Evolutionary conservation across 2,113 vertebrate genomes (phyloP).

Genomic region (Nothoprocta perdicaria): DNA sequence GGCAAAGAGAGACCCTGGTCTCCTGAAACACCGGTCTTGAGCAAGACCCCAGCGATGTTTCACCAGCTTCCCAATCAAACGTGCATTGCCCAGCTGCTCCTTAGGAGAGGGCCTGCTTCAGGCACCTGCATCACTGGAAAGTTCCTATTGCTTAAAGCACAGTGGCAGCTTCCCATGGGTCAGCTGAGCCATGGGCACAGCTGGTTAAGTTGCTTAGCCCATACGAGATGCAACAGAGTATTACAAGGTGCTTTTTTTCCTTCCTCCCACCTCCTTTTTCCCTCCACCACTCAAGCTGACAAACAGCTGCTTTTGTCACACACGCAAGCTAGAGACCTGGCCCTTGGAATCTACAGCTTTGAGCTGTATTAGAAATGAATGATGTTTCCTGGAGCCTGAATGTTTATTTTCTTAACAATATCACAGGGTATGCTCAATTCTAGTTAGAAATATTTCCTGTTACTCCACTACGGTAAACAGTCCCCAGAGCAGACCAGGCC

Average conservation of each 20-base stretch:
- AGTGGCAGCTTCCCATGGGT: background rate
- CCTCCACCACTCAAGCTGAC: background rate
- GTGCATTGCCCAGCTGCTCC: background rate
- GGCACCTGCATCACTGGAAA: background rate
- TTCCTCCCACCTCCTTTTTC: background rate
- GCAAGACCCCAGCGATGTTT: background rate
- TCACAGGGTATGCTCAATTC: background rate
- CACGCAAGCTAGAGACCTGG: fast-evolving
- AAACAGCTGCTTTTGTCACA: background rate
- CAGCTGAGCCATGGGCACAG: background rate
- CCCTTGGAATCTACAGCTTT: background rate
- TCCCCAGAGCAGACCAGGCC: background rate
- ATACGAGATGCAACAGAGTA: background rate
- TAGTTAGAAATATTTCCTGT: background rate
- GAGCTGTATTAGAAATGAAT: background rate
- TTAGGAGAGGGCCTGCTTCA: fast-evolving
- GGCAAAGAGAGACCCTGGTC: background rate
- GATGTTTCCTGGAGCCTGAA: background rate
- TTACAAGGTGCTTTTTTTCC: background rate
- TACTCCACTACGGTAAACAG: background rate
- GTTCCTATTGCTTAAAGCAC: background rate
- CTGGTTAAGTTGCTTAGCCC: fast-evolving
- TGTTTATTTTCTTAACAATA: background rate
- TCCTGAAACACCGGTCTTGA: background rate
- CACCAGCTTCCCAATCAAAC: background rate